Evolutionary conservation across 1,140 invertebrate species (phyloP).

Genomic region (Drosophila rufa): DNA sequence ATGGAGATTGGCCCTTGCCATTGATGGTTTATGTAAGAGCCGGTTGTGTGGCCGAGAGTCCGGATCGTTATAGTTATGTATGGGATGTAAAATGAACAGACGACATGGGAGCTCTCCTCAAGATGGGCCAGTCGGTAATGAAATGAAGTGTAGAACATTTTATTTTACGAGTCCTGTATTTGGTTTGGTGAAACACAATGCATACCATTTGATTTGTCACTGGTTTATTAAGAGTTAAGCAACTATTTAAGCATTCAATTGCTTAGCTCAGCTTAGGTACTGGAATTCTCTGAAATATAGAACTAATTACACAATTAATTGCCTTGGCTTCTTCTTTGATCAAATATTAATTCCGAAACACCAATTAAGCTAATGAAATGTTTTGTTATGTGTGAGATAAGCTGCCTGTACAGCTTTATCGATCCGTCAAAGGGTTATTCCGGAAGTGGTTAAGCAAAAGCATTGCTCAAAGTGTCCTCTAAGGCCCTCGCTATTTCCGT

Average conservation of each 20-base stretch:
- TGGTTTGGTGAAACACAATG: conserved; percentile 2
- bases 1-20: conserved; percentile 36
- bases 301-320: no score
- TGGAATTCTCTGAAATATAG: background rate
- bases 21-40: conserved; percentile 47
- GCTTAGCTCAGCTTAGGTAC: background rate
- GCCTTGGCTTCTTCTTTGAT: background rate
- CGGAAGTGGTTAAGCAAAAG: background rate
- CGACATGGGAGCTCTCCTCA: conserved; percentile 17
- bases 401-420: background rate
- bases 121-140: background rate
- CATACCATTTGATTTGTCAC: background rate
- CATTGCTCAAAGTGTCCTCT: background rate
- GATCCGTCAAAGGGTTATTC: background rate
- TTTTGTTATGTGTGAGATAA: background rate
- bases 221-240: no score
- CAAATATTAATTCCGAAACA: background rate
- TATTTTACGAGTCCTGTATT: conserved; percentile 4
- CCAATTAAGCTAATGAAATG: background rate
- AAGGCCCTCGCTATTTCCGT: background rate
- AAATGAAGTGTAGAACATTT: conserved; percentile 18
- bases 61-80: conserved; percentile 17
- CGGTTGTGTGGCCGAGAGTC: conserved; percentile 25
- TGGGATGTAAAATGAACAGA: conserved; percentile 22
- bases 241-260: background rate